Base-by-base conservation (phyloP, 1,140 invertebrate genomes). In the Tetranychus urticae region DNA sequence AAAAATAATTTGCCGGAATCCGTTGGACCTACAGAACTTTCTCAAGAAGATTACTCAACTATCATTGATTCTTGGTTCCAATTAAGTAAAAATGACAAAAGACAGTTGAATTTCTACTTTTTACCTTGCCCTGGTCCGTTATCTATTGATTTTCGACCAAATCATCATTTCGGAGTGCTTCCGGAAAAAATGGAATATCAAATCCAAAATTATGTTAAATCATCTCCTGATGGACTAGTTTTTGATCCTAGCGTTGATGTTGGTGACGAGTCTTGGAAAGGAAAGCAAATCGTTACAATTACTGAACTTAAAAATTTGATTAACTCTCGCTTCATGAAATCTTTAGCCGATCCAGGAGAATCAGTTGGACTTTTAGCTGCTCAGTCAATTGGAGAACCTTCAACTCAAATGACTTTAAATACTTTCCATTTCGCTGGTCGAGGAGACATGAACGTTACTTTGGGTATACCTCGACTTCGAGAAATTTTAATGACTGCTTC, bases 371-470 rank as follows among this genome's bases (percentile, higher is more conserved):
- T 97, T 34, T 72, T 97, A 59, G 93, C 93, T 31, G 93, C 93
- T 33, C 82, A 83, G 48, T 66, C 65, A 14, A 60, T 66, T 61
- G 65, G 63, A 52, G 96, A 99, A 75, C 94, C 94, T 0, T 97
- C 92, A 3, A 99, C 96, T 61, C 94, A 99, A 76, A 98, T 99
- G 94, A 99, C 96, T 67, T 72, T 99, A 64, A 99, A 99, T 69
- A 99, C 96, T 45, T 99, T 99, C 74, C 96, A 99, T 71, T 97
- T 97, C 76, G 94, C 96, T 67, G 96, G 96, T 72, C 81, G 91
- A 75, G 92, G 93, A 78, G 96, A 98, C 74, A 97, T 98, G 91
- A 99, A 99, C 73, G 92, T 99, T 0, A 99, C 96, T 0, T 76
- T 98, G 1, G 93, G 88, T 79, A 97, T 97, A 66, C 94, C 93